Percentiles rank a stretch among this genome's conserved stretches.
These are phyloP conservation scores for Papilio protenor DNA, from an alignment of 2,888 invertebrate species.

Conservation along the genomic window DNA sequence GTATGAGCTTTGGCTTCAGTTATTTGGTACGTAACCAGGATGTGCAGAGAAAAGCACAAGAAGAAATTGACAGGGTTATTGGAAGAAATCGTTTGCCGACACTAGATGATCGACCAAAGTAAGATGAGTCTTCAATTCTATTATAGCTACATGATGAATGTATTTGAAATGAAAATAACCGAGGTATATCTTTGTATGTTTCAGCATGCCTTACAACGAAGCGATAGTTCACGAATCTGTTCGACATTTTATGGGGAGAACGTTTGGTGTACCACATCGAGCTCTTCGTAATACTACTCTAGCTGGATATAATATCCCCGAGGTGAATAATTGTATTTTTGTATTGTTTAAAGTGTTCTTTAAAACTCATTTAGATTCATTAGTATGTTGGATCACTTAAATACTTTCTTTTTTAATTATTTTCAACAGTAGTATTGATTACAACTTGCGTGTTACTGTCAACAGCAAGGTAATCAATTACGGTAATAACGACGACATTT, in stretches of 20 bases:
- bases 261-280: slow-evolving; percentile 91
- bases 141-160: not conserved
- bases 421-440: not conserved
- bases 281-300: slow-evolving; percentile 89
- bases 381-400: not conserved
- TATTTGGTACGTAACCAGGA: slow-evolving; percentile 89
- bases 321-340: slow-evolving; percentile 77
- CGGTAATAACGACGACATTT: not conserved
- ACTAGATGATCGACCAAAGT: slow-evolving; percentile 89
- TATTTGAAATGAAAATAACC: not conserved
- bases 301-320: slow-evolving; percentile 89
- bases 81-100: slow-evolving; percentile 88
- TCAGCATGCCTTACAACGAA: slow-evolving; percentile 91
- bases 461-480: not conserved
- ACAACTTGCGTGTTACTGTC: not conserved
- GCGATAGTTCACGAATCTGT: slow-evolving; percentile 91
- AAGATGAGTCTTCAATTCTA: slow-evolving; percentile 55
- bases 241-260: slow-evolving; percentile 91
- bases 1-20: slow-evolving; percentile 90
- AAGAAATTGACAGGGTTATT: slow-evolving; percentile 90
- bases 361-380: not conserved
- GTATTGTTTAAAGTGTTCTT: not conserved
- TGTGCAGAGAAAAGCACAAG: slow-evolving; percentile 89
- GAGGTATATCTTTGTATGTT: slow-evolving; percentile 50
- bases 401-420: not conserved